Evolutionary conservation across 2,113 vertebrate species (phyloP).

Genomic region (Ahaetulla prasina): DNA sequence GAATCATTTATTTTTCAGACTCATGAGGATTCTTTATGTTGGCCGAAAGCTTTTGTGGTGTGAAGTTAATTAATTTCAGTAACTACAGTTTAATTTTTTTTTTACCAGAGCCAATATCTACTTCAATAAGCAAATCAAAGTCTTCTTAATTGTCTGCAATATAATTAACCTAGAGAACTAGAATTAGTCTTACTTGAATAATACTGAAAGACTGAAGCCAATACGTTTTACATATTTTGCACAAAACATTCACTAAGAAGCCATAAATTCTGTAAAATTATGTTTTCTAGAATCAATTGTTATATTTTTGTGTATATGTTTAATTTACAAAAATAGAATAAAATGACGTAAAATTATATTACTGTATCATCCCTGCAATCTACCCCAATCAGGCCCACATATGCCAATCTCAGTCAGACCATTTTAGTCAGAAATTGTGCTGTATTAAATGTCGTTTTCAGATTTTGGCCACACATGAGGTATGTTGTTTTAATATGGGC

Average conservation of each 20-base stretch:
- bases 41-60: not conserved
- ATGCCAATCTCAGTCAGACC: too few relatives aligned
- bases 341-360: too few relatives aligned
- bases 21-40: not conserved
- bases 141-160: not conserved
- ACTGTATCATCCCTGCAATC: too few relatives aligned
- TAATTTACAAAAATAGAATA: not conserved
- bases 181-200: not conserved
- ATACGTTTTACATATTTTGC: not conserved
- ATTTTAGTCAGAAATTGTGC: too few relatives aligned
- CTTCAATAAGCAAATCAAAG: not conserved
- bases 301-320: not conserved
- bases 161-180: not conserved
- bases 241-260: not conserved
- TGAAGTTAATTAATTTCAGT: not conserved
- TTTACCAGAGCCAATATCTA: not conserved
- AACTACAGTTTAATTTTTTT: constrained; percentile 5
- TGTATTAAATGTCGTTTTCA: too few relatives aligned
- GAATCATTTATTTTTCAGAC: not conserved
- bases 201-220: not conserved
- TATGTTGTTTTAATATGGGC: too few relatives aligned
- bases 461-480: too few relatives aligned
- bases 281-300: not conserved
- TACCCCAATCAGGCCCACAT: too few relatives aligned
- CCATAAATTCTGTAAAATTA: not conserved